These are phyloP conservation scores for Mesorhabditis spiculigera DNA, from an alignment of 2,888 invertebrate genomes.

Conservation along the genomic window DNA sequence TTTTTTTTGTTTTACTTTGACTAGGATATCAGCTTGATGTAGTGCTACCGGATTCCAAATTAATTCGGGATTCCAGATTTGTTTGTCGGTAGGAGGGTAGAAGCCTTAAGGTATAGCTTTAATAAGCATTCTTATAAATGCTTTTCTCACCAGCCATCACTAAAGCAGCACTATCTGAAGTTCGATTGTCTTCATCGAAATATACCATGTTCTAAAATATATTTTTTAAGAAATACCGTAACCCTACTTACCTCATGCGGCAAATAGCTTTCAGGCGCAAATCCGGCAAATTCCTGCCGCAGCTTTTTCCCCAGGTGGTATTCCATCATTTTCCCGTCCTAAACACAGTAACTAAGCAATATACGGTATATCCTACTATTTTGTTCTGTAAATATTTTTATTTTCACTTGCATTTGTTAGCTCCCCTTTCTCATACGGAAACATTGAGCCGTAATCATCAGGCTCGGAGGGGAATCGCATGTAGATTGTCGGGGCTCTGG, in stretches of 20 bases:
- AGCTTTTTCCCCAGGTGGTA: neutral
- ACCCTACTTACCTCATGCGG: constrained; percentile 4
- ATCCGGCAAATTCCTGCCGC: neutral
- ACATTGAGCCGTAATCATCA: neutral
- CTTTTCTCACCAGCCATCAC: neutral
- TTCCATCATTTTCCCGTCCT: neutral
- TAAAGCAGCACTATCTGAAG: neutral
- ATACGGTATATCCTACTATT: neutral
- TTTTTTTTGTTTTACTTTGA: neutral
- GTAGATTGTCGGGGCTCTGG: neutral
- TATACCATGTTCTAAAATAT: neutral
- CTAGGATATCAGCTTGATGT: neutral
- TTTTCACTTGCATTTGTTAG: neutral
- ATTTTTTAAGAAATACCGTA: neutral
- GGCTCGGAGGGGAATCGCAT: neutral
- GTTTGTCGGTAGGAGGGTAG: neutral
- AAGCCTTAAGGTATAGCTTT: neutral
- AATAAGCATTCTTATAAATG: neutral
- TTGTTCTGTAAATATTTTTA: neutral
- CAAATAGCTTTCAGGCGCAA: neutral
- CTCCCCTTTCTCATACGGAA: neutral
- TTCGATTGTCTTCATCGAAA: neutral
- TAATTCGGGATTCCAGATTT: constrained; percentile 2
- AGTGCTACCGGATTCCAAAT: neutral
- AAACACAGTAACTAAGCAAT: neutral